A percentile compares a stretch with the other conserved stretches of the same genome.
Evolutionary conservation across 2,113 vertebrate species (phyloP).

Genomic region (Pogonocichla stellata): DNA sequence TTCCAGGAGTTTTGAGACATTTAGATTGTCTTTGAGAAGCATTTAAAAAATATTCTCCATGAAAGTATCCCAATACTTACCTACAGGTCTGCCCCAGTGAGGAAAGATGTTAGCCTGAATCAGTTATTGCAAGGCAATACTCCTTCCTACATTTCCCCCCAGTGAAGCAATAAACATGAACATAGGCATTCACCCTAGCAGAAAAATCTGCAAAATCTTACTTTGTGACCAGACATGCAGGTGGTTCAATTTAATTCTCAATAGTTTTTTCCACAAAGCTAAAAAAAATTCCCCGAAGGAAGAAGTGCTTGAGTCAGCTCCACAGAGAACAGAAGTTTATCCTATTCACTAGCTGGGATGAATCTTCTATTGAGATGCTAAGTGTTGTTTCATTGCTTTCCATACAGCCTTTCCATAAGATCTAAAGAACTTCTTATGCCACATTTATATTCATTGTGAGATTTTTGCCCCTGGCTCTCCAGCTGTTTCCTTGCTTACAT

Average conservation of each 20-base stretch:
- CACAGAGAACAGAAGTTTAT: constrained; percentile 36
- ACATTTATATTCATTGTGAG: constrained; percentile 10
- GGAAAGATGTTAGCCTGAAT: not conserved
- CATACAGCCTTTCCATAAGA: not conserved
- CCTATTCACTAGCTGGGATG: constrained; percentile 24
- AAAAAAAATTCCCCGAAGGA: not conserved
- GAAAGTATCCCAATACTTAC: not conserved
- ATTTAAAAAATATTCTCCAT: not conserved
- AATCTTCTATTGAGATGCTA: constrained; percentile 59
- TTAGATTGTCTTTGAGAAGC: not conserved
- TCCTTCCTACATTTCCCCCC: not conserved
- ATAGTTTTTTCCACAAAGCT: not conserved
- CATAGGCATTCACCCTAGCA: not conserved
- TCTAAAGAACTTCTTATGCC: constrained; percentile 15
- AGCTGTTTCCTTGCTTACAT: constrained; percentile 34
- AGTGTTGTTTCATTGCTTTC: constrained; percentile 29
- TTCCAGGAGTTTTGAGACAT: not conserved
- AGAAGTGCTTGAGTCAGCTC: constrained; percentile 57
- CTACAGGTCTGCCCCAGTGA: not conserved
- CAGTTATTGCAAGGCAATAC: not conserved
- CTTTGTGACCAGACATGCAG: not conserved
- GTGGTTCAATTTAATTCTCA: not conserved
- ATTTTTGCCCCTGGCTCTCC: constrained; percentile 27
- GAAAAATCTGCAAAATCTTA: not conserved
- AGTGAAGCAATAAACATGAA: not conserved